These are phyloP conservation scores for Clupea harengus DNA, from an alignment of 2,113 vertebrate species.

Conservation along the genomic window DNA sequence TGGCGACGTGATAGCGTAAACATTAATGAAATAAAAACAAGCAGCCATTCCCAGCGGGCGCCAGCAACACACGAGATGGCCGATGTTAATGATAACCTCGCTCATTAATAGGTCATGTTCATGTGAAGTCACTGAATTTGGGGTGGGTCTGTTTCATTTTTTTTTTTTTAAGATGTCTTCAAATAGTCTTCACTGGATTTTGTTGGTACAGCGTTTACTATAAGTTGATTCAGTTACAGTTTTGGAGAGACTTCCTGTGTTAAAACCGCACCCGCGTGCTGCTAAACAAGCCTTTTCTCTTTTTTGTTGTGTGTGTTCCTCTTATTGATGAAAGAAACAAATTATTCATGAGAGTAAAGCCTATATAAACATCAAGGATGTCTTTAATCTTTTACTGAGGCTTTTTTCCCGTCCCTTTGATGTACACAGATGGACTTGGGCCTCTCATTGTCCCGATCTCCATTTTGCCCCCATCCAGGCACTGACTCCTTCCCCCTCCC, in stretches of 20 bases:
- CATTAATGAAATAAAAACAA: conserved; percentile 30
- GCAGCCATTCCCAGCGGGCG: not conserved
- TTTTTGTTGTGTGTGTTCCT: not conserved
- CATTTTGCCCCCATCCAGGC: not conserved
- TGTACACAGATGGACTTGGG: not conserved
- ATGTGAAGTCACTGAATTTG: not conserved
- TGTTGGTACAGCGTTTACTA: not conserved
- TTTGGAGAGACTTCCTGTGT: not conserved
- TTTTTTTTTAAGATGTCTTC: not conserved
- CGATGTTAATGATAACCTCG: not conserved
- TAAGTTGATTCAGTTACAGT: not conserved
- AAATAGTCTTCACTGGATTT: not conserved
- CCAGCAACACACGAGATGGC: not conserved
- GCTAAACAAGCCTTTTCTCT: not conserved
- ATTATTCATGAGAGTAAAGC: not conserved
- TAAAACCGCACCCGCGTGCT: not conserved
- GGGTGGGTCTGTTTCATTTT: not conserved
- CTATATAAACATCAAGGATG: not conserved
- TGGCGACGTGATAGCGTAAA: conserved; percentile 39
- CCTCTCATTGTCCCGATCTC: not conserved
- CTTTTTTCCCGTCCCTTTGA: not conserved
- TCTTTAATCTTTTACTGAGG: conserved; percentile 1
- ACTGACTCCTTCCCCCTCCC: not conserved
- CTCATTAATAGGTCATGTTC: not conserved
- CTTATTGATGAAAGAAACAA: not conserved